A percentile compares a stretch with the other conserved stretches of the same genome.
Conservation (phyloP, 2,113 vertebrate species). For the Upupa epops region DNA sequence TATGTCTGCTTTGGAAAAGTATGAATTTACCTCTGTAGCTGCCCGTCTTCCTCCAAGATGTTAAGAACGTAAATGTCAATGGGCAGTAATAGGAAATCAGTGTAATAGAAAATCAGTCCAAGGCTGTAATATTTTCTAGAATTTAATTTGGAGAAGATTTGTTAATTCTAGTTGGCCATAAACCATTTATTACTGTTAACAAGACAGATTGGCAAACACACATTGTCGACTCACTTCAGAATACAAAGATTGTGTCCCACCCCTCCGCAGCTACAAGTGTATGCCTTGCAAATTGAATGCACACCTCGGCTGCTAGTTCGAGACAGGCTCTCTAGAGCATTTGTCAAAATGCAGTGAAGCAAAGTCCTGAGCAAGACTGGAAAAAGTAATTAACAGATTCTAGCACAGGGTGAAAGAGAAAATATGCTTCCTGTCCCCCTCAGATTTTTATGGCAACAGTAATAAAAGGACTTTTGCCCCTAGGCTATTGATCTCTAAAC, state of each 20-base stretch:
- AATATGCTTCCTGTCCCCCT: background rate
- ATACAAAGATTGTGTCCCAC: background rate
- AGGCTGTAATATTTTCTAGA: background rate
- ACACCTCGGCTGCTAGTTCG: background rate
- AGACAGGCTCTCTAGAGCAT: background rate
- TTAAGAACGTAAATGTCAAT: background rate
- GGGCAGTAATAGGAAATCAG: background rate
- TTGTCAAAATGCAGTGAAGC: background rate
- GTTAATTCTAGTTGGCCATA: background rate
- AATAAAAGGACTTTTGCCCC: background rate
- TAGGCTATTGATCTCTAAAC: background rate
- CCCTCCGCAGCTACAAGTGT: background rate
- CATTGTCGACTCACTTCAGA: background rate
- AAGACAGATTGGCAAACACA: background rate
- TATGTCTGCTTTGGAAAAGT: background rate
- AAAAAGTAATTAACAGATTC: background rate
- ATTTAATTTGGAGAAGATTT: background rate
- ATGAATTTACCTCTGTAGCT: background rate
- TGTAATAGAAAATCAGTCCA: background rate
- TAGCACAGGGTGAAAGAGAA: background rate
- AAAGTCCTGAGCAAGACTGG: background rate
- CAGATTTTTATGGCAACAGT: background rate
- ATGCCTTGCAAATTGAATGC: background rate
- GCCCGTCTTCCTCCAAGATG: fast-evolving
- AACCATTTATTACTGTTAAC: background rate